A percentile compares a stretch with the other conserved stretches of the same genome.
Conservation (phyloP, 2,113 vertebrate genomes). For the Brevimyrus niger region DNA sequence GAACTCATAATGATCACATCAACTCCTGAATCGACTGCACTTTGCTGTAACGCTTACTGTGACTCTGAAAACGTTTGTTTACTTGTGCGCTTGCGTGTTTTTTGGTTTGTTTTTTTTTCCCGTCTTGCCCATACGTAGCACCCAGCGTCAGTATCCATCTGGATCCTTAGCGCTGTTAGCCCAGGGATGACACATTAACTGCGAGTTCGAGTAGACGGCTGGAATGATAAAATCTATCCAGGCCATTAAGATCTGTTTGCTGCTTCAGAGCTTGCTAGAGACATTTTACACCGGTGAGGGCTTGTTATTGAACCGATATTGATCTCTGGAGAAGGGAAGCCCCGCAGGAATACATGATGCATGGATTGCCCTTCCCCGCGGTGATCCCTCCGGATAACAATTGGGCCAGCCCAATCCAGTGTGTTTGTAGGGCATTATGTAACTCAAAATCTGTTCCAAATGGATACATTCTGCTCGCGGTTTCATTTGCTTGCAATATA, state of each 20-base stretch:
- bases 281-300: constrained; percentile 13
- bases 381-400: neutral
- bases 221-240: constrained; percentile 16
- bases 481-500: neutral
- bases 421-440: neutral
- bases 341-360: constrained; percentile 16
- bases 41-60: neutral
- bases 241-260: constrained; percentile 12
- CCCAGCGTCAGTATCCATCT: neutral
- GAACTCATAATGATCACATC: neutral
- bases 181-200: neutral
- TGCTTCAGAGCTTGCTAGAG: constrained; percentile 9
- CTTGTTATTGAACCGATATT: constrained; percentile 18
- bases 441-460: neutral
- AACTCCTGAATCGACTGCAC: neutral
- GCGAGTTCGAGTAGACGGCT: neutral
- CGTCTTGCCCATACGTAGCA: too few species aligned
- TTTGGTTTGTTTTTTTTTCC: neutral
- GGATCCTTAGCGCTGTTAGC: neutral
- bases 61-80: neutral
- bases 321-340: constrained; percentile 2
- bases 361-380: constrained; percentile 4
- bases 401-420: neutral
- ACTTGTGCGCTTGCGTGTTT: neutral
- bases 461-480: neutral